Conservation (phyloP, 2,888 invertebrate genomes). For the Willowsia nigromaculata region DNA sequence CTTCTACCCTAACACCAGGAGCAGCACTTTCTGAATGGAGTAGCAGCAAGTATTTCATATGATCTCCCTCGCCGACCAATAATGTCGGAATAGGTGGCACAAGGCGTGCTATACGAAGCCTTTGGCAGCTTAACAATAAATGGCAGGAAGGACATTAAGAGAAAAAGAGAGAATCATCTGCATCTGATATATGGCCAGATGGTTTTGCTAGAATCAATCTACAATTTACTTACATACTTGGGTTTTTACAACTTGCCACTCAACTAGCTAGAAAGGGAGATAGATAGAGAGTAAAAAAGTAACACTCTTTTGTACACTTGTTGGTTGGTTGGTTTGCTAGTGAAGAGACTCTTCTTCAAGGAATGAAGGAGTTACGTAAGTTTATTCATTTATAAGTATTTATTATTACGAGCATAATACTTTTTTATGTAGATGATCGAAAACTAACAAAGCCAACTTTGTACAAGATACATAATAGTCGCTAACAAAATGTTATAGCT, state of each 20-base stretch:
- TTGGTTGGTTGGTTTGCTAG: background rate
- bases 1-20: no score
- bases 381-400: background rate
- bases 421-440: background rate
- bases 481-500: no score
- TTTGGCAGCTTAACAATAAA: conserved; percentile 33
- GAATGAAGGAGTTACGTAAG: conserved; percentile 69
- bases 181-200: conserved; percentile 64
- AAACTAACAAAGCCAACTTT: no score
- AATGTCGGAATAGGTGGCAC: conserved; percentile 23
- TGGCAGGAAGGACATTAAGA: conserved; percentile 23
- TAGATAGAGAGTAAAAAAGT: background rate
- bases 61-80: conserved; percentile 50
- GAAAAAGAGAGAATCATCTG: conserved; percentile 41
- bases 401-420: background rate
- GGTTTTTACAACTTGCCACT: no score
- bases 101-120: conserved; percentile 44
- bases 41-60: conserved; percentile 31
- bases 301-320: conserved; percentile 41
- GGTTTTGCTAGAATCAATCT: conserved; percentile 50
- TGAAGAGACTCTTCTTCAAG: background rate
- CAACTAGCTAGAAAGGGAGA: background rate
- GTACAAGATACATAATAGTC: no score
- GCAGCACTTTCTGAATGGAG: background rate
- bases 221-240: background rate